Base-by-base conservation (phyloP, 2,888 invertebrate species). In the Eristalis arbustorum region DNA sequence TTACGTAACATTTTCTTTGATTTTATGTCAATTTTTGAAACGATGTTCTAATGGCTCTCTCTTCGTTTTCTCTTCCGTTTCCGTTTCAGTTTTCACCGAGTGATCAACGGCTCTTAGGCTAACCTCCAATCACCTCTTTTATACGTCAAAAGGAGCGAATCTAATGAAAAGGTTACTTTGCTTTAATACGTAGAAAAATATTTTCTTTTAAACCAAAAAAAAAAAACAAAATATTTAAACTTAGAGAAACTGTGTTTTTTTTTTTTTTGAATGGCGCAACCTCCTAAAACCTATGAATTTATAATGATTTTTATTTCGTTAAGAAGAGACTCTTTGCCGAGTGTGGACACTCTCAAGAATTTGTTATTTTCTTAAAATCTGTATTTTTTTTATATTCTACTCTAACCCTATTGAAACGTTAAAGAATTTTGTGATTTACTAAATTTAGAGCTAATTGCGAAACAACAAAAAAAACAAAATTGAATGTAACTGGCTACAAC, bases 371-470 rank as follows among this genome's bases (percentile, higher is more conserved):
- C 57, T 67, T 73, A 40, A 34, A 49, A 49, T 49, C 49, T 13
- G 25, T 25, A 31, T 31, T 31, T 31, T 59, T 68, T 80, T 73
- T 69, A 25, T 61, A 68, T 63, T 63, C 67, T 66, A 69, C 14
- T 67, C 72, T 83, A 77, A 75, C 78, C 72, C 74, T 74, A 56
- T 84, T 69, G 28, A 64, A 71, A 73, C 18, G 49, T 49, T 71
- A 81, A 85, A 77, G 72, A 74, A 81, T 74, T 87, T 87, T 87
- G 87, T 87, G 87, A 87, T 87, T 71, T 87, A 83, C 83, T 87
- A 87, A 87, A 87, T 87, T 87, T 79, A 83, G 82, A 67, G 31
- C 82, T 83, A 69, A 79, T 69, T 78, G n/a, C 57, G 62, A 56
- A 64, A 79, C 37, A 59, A n/a, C n/a, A n/a, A 1, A 64, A 81